These are phyloP conservation scores for Scolopax bukidnonensis DNA, from an alignment of 2,797 vertebrate genomes.

Conservation along the genomic window DNA sequence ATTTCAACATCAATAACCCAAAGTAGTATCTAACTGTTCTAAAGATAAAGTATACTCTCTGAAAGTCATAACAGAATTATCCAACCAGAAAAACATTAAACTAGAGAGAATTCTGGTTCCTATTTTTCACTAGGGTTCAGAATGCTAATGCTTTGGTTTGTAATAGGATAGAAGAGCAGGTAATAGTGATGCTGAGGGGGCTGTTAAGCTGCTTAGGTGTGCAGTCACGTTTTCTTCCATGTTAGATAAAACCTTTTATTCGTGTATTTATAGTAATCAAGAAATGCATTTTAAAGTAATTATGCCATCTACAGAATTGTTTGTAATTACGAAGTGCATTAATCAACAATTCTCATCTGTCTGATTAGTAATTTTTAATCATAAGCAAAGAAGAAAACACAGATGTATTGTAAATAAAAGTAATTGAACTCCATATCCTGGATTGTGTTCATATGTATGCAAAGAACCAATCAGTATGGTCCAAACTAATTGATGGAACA, in stretches of 20 bases:
- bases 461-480: background rate
- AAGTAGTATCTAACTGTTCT: slow-evolving; percentile 36
- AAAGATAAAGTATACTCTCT: slow-evolving; percentile 18
- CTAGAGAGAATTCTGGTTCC: background rate
- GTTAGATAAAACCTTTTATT: background rate
- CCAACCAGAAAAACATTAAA: background rate
- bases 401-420: slow-evolving; percentile 11
- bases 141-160: background rate
- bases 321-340: slow-evolving; percentile 47
- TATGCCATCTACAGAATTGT: background rate
- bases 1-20: background rate
- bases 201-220: background rate
- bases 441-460: background rate
- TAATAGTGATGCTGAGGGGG: background rate
- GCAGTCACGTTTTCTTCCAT: rapidly evolving
- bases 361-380: slow-evolving; percentile 49
- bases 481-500: background rate
- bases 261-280: background rate
- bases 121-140: background rate
- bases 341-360: slow-evolving; percentile 5
- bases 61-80: slow-evolving; percentile 45
- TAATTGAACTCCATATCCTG: background rate
- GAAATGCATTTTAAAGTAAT: slow-evolving; percentile 28
- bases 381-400: background rate
- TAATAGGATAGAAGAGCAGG: background rate